Evolutionary conservation across 2,113 vertebrate species (phyloP).

Genomic region (Scopus umbretta): DNA sequence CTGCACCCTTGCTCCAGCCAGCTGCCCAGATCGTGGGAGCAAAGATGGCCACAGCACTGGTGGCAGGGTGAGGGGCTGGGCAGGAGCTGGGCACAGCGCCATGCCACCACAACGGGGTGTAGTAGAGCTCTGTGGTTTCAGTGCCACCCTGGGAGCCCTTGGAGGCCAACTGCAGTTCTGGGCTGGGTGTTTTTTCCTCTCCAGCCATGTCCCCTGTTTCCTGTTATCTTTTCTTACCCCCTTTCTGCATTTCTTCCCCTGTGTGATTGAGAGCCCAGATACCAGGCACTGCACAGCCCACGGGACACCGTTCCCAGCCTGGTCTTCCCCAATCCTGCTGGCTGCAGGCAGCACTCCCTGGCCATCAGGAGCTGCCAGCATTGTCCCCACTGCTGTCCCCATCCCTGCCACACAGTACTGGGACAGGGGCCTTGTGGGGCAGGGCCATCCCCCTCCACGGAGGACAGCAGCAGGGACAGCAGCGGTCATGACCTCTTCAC

Average conservation of each 20-base stretch:
- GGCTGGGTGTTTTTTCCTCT: background rate
- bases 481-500: background rate
- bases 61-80: rapidly evolving
- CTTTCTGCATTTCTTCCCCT: background rate
- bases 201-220: background rate
- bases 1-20: rapidly evolving
- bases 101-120: rapidly evolving
- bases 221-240: background rate
- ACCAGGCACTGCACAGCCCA: rapidly evolving
- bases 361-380: background rate
- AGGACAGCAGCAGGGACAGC: background rate
- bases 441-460: rapidly evolving
- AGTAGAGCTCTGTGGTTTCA: background rate
- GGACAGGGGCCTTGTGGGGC: rapidly evolving
- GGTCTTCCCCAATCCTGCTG: background rate
- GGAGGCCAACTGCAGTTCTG: background rate
- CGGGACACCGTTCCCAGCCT: background rate
- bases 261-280: background rate
- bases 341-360: background rate
- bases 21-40: background rate
- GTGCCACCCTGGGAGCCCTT: background rate
- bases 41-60: rapidly evolving
- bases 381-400: background rate
- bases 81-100: rapidly evolving
- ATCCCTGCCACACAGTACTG: background rate